Evolutionary conservation across 2,113 vertebrate genomes (phyloP), one percentile per base, ranked within the genome.

Genomic region (Seriola rivoliana): DNA sequence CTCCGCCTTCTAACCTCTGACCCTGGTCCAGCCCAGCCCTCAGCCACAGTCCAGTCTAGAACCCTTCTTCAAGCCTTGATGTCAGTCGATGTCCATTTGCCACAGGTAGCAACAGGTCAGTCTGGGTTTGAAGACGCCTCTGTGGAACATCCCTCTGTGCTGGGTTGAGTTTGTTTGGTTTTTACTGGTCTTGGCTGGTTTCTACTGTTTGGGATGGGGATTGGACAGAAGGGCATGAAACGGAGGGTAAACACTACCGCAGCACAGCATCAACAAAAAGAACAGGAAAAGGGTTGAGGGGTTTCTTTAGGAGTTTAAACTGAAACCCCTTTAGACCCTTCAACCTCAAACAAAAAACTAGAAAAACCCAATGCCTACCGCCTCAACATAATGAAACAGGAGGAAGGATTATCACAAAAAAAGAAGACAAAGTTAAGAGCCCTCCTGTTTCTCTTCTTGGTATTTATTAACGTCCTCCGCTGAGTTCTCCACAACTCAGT

Each of bases 1-100:
- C 88, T 99, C 98, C 0, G 97, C 98, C 85, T 99, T 99, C 95
- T 99, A 96, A 96, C 87, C 77, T 23, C 13, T 48, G 73, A 63
- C 34, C 59, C 80, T 50, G 0, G 38, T 68, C 76, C 19, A 34
- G n/a, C 48, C 55, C 60, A 21, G 58, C 70, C 72, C 68, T 67
- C 58, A 34, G 59, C 72, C 75, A 23, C 8, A 34, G 50, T 71
- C 85, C 83, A 57, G 68, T 82, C 69, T 59, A 70, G 50, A 82
- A 81, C 63, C 21, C 17, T 58, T 80, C 76, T 80, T 81, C 78
- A 71, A 54, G 68, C 81, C 89, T 69, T 6, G 46, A 72, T 66
- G 73, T 74, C 71, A 10, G 68, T 72, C 59, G 76, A 23, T 74
- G 59, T 70, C 59, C 32, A 5, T 62, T 70, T 8, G 5, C 40